These are phyloP conservation scores for Dryoscopus gambensis DNA, from an alignment of 2,113 vertebrate genomes.

Conservation along the genomic window DNA sequence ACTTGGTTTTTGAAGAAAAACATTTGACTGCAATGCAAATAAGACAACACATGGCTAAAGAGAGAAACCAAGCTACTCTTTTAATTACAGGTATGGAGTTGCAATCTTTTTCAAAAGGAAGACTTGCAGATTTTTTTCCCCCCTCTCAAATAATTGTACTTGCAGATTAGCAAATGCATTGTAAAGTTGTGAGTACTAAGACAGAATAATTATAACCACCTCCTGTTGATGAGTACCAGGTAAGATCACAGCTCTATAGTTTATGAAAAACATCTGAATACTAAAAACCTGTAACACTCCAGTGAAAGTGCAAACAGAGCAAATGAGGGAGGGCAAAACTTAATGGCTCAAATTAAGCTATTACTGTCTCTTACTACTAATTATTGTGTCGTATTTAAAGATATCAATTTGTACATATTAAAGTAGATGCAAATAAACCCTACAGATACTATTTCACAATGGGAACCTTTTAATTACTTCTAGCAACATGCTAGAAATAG, in stretches of 20 bases:
- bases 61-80: background rate
- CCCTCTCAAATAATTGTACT: background rate
- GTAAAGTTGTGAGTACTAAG: background rate
- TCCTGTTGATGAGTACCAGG: background rate
- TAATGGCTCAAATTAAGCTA: background rate
- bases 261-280: background rate
- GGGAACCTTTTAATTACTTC: background rate
- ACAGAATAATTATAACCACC: background rate
- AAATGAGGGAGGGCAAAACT: background rate
- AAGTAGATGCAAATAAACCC: background rate
- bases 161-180: background rate
- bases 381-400: background rate
- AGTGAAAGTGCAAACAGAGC: background rate
- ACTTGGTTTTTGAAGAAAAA: background rate
- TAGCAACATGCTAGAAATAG: background rate
- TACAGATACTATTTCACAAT: background rate
- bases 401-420: background rate
- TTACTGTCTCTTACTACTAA: background rate
- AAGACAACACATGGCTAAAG: background rate
- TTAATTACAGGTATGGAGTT: background rate
- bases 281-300: background rate
- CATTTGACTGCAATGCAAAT: background rate
- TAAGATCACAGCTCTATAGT: background rate
- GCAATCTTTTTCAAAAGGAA: background rate
- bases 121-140: background rate